Conservation (phyloP, 1,140 invertebrate genomes). For the Tetragnatha versicolor region DNA sequence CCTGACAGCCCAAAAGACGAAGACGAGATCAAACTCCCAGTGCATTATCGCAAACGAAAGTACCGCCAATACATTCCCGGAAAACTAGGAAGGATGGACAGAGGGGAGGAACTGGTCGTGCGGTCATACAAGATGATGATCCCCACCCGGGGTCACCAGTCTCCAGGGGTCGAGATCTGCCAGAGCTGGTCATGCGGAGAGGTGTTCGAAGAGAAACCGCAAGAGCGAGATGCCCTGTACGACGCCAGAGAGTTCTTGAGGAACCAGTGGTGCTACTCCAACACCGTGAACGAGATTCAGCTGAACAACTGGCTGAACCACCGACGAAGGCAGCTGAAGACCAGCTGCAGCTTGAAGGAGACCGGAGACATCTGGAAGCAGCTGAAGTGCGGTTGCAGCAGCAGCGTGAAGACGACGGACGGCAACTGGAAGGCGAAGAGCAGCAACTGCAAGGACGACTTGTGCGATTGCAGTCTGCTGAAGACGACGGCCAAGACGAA, state of each 20-base stretch:
- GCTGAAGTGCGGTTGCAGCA: no score
- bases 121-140: no score
- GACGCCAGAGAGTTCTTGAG: constrained; percentile 11
- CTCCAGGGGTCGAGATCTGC: not conserved
- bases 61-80: constrained; percentile 26
- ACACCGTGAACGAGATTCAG: constrained; percentile 30
- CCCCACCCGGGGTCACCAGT: no score
- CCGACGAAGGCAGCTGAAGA: not conserved
- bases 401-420: no score
- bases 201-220: not conserved
- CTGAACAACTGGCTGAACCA: constrained; percentile 43
- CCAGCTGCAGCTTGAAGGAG: no score
- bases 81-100: constrained; percentile 5
- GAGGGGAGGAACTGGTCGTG: constrained; percentile 7
- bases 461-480: no score
- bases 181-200: constrained; percentile 43
- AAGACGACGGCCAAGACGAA: no score
- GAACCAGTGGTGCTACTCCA: constrained; percentile 38
- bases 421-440: no score
- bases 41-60: constrained; percentile 35
- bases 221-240: not conserved
- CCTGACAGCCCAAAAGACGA: not conserved
- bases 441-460: no score
- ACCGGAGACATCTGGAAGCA: no score
- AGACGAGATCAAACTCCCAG: not conserved